These are phyloP conservation scores for Sepioteuthis lessoniana DNA, from an alignment of 2,888 invertebrate genomes.

Conservation along the genomic window DNA sequence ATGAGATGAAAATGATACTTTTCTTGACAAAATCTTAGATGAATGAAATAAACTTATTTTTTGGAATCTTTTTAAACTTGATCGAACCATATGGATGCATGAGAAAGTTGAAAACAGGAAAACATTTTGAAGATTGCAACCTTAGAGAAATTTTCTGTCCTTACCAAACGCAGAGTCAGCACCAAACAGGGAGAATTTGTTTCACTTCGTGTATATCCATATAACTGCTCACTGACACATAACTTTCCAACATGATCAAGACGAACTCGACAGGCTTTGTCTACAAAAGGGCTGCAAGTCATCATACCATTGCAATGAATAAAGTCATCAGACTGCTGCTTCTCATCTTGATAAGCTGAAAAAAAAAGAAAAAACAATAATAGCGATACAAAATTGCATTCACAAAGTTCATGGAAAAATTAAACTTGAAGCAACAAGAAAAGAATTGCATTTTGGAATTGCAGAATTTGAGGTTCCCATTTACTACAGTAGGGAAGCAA, in stretches of 20 bases:
- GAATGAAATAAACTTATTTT: not conserved
- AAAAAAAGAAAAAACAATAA: not conserved
- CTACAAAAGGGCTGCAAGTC: constrained; percentile 39
- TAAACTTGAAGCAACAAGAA: not conserved
- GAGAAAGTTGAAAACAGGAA: too few species aligned
- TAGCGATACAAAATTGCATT: too few species aligned
- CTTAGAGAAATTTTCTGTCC: not conserved
- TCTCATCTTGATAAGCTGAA: constrained; percentile 35
- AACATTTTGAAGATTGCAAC: too few species aligned
- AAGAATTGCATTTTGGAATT: too few species aligned
- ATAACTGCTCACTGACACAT: constrained; percentile 23
- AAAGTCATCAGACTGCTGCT: not conserved
- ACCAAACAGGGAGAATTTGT: not conserved
- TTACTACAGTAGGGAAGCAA: too few species aligned
- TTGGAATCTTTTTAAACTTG: not conserved
- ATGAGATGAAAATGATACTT: not conserved
- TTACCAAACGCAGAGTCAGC: constrained; percentile 39
- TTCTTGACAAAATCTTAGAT: not conserved
- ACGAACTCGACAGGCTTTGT: constrained; percentile 35
- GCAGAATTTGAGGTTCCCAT: too few species aligned
- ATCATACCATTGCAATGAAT: constrained; percentile 26
- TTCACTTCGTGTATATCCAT: constrained; percentile 37
- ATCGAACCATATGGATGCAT: not conserved
- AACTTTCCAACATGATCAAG: constrained; percentile 34
- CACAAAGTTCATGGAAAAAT: not conserved